phyloP scores from a whole-genome alignment of 2,888 invertebrate species.

The Dendrolimus houi region DNA sequence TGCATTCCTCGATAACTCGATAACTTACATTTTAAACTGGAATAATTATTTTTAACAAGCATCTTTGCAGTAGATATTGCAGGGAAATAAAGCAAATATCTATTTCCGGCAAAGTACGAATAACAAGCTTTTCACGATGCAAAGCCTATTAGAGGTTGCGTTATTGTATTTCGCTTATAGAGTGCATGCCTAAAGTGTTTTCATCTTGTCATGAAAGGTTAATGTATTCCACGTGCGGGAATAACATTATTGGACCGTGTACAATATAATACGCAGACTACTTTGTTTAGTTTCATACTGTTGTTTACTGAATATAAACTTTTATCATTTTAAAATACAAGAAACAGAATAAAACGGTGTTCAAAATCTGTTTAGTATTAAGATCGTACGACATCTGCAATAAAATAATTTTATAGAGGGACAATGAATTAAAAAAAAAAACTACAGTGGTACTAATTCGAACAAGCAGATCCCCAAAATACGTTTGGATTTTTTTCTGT shows the following conservation, averaged over 20 bases:
- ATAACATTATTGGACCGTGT: background rate
- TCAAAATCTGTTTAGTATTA: no score
- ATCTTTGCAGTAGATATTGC: background rate
- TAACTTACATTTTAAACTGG: background rate
- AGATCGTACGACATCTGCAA: no score
- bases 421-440: no score
- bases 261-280: background rate
- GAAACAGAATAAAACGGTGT: no score
- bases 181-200: background rate
- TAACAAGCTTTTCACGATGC: background rate
- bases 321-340: no score
- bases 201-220: background rate
- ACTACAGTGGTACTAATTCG: no score
- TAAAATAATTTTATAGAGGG: no score
- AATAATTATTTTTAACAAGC: background rate
- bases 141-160: background rate
- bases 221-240: background rate
- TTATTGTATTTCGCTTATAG: background rate
- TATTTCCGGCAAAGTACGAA: background rate
- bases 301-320: no score
- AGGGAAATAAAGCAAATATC: background rate
- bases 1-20: background rate
- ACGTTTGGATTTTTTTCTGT: no score
- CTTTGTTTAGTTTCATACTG: background rate
- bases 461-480: no score